Evolutionary conservation across 1,140 invertebrate genomes (phyloP).

Genomic region (Latrodectus geometricus): DNA sequence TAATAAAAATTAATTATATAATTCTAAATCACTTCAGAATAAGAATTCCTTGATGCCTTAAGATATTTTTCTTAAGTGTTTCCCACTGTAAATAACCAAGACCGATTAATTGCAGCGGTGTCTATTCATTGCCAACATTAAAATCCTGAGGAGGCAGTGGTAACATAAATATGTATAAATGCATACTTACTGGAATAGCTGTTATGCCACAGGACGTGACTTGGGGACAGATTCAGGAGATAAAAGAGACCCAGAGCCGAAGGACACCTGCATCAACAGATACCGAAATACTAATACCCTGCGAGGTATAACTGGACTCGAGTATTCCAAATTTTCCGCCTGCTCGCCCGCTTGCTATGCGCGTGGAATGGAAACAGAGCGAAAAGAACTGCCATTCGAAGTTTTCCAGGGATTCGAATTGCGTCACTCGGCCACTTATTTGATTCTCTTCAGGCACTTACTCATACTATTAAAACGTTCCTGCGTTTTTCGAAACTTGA

Average conservation of each 20-base stretch:
- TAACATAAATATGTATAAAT: too few relatives aligned
- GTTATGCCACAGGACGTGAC: neutral
- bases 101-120: too few relatives aligned
- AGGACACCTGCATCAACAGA: slow-evolving; percentile 15
- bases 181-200: neutral
- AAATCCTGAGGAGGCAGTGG: too few relatives aligned
- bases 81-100: too few relatives aligned
- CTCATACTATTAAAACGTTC: neutral
- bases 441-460: neutral
- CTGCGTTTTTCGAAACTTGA: neutral
- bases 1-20: too few relatives aligned
- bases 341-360: slow-evolving; percentile 2
- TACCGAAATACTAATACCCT: neutral
- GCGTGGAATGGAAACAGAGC: slow-evolving; percentile 30
- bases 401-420: neutral
- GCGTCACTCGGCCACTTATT: neutral
- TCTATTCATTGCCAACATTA: too few relatives aligned
- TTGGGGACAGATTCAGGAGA: neutral
- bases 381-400: neutral
- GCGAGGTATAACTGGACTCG: neutral
- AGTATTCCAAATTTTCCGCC: neutral
- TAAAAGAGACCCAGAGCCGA: neutral
- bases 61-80: too few relatives aligned
- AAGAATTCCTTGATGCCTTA: too few relatives aligned
- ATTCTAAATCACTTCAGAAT: too few relatives aligned